Evolutionary conservation across 2,797 vertebrate species (phyloP).

Genomic region (Parambassis ranga): DNA sequence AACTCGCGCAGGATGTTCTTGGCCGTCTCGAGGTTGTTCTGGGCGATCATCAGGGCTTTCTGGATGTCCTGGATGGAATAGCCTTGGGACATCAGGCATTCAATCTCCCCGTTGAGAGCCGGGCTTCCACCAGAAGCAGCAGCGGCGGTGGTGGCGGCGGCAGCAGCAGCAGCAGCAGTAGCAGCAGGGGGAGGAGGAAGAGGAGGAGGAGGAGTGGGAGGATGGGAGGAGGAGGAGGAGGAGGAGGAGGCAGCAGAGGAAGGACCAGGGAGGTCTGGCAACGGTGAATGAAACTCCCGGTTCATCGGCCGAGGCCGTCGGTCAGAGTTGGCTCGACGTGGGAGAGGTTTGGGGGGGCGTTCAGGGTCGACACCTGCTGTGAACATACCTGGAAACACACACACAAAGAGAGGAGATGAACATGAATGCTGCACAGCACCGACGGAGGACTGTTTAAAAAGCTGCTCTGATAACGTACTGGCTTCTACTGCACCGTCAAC

Average conservation of each 20-base stretch:
- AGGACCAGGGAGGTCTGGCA: conserved; percentile 38
- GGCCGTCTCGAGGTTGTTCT: conserved; percentile 99
- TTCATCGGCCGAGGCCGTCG: conserved; percentile 78
- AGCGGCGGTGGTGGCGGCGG: no score
- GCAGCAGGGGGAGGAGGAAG: conserved; percentile 4
- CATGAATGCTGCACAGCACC: no score
- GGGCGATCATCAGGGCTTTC: conserved; percentile 96
- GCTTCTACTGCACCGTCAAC: conserved; percentile 72
- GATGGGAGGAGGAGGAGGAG: conserved; percentile 22
- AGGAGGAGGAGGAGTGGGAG: conserved; percentile 45
- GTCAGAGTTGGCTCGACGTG: conserved; percentile 92
- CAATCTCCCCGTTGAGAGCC: conserved; percentile 86
- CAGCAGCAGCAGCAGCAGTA: background rate
- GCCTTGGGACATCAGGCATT: conserved; percentile 94
- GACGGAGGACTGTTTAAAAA: no score
- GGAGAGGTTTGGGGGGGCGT: conserved; percentile 92
- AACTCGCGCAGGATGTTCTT: conserved; percentile 98
- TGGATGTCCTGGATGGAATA: conserved; percentile 99
- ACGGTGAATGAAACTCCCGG: conserved; percentile 17
- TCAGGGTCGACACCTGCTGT: conserved; percentile 85
- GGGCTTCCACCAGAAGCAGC: no score
- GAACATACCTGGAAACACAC: conserved; percentile 74
- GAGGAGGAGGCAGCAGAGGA: conserved; percentile 58
- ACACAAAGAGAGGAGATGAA: background rate
- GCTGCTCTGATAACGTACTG: no score